phyloP scores from a whole-genome alignment of 2,888 invertebrate species.

The Anaspis maculata region DNA sequence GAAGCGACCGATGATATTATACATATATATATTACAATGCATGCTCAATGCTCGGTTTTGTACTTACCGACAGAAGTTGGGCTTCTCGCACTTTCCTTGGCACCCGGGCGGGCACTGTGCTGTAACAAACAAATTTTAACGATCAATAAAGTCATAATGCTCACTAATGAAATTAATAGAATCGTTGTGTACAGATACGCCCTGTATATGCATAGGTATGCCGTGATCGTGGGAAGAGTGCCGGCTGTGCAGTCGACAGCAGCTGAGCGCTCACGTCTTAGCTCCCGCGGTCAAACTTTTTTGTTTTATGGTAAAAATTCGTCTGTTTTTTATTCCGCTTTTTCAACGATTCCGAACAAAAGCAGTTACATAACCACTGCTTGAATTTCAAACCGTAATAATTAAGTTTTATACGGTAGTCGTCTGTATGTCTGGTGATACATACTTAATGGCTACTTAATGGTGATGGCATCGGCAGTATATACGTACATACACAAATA shows the following conservation, averaged over 20 bases:
- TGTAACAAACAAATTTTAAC: slow-evolving; percentile 36
- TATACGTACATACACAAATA: too few species aligned
- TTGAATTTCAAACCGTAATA: slow-evolving; percentile 1
- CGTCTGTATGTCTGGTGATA: too few species aligned
- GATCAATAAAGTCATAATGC: neutral
- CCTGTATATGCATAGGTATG: slow-evolving; percentile 41
- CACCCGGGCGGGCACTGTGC: slow-evolving; percentile 92
- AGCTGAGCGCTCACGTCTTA: slow-evolving; percentile 41
- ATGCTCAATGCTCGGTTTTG: too few species aligned
- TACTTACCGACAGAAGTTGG: slow-evolving; percentile 96
- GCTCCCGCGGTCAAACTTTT: slow-evolving; percentile 40
- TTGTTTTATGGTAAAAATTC: slow-evolving; percentile 39
- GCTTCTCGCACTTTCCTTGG: slow-evolving; percentile 86
- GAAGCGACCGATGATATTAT: too few species aligned
- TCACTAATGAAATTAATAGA: too few species aligned
- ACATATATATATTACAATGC: neutral
- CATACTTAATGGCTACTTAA: too few species aligned
- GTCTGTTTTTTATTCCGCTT: slow-evolving; percentile 28
- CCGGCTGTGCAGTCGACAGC: slow-evolving; percentile 37
- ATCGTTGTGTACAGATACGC: too few species aligned
- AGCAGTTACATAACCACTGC: slow-evolving; percentile 1
- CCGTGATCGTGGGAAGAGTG: slow-evolving; percentile 41
- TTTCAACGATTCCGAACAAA: slow-evolving; percentile 5
- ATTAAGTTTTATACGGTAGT: too few species aligned
- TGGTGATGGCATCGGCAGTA: too few species aligned